A percentile compares a stretch with the other conserved stretches of the same genome.
Conservation (phyloP, 2,797 vertebrate genomes). For the Lacerta agilis region DNA sequence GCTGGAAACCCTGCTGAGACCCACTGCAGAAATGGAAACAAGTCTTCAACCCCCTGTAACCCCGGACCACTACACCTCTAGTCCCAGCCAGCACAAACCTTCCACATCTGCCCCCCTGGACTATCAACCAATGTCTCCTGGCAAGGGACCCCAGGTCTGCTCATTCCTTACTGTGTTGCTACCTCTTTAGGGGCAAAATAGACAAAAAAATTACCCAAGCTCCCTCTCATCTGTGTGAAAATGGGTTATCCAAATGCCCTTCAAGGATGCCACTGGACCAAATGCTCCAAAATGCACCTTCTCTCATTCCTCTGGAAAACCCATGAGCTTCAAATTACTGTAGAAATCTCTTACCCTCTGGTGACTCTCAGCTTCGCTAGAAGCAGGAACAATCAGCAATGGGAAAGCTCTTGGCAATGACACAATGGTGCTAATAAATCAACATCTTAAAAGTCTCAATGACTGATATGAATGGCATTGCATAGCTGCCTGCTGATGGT, state of each 20-base stretch:
- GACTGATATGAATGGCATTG: constrained; percentile 37
- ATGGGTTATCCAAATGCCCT: fast-evolving
- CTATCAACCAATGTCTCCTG: too few relatives aligned
- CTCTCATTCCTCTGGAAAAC: background rate
- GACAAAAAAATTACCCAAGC: too few relatives aligned
- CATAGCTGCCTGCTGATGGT: background rate
- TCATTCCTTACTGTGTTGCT: background rate
- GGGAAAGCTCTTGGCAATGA: constrained; percentile 2
- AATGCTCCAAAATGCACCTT: background rate
- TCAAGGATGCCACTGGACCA: fast-evolving
- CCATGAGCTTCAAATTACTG: background rate
- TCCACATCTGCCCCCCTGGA: too few relatives aligned
- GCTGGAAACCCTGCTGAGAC: too few relatives aligned
- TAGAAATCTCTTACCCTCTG: background rate
- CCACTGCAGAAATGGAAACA: too few relatives aligned
- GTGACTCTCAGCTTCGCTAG: background rate
- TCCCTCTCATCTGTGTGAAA: background rate
- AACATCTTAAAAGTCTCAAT: background rate
- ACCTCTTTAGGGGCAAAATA: background rate
- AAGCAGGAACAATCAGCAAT: background rate
- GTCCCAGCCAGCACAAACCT: too few relatives aligned
- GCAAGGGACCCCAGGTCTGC: too few relatives aligned
- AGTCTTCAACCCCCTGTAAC: too few relatives aligned
- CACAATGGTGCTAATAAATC: background rate
- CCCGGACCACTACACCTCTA: too few relatives aligned